These are phyloP conservation scores for Macroglossus sobrinus DNA, from an alignment of 2,113 vertebrate genomes.

Conservation along the genomic window DNA sequence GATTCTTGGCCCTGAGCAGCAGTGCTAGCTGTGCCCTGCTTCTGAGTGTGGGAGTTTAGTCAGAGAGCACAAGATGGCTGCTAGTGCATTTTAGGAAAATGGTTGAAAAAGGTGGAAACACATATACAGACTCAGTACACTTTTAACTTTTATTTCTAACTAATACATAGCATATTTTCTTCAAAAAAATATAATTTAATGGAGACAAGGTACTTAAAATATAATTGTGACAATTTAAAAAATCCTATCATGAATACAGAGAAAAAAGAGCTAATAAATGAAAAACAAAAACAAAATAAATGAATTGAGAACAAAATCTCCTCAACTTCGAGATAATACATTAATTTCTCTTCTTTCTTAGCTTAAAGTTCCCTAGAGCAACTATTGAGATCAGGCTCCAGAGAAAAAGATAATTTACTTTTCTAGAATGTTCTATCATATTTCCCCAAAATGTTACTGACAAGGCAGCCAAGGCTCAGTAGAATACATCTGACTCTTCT, in stretches of 20 bases:
- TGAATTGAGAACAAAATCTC: conserved; percentile 34
- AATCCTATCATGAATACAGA: neutral
- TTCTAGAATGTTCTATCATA: neutral
- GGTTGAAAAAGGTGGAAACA: neutral
- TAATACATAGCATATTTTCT: conserved; percentile 31
- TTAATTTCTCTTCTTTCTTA: neutral
- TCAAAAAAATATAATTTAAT: conserved; percentile 59
- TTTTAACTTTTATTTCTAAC: conserved; percentile 49
- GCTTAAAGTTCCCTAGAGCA: neutral
- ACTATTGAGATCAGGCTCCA: neutral
- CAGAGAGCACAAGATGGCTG: neutral
- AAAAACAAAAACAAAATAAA: conserved; percentile 16
- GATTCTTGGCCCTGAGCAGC: neutral
- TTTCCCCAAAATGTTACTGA: neutral
- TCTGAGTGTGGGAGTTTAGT: neutral
- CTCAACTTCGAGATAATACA: neutral
- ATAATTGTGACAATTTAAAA: conserved; percentile 37
- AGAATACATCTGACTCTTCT: neutral
- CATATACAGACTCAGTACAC: neutral
- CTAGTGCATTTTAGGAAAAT: neutral
- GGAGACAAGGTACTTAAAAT: conserved; percentile 36
- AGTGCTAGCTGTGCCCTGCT: neutral
- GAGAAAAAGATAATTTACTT: neutral
- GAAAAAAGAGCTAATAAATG: conserved; percentile 8
- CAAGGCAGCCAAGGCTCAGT: neutral